Evolutionary conservation across 2,797 vertebrate genomes (phyloP).

Genomic region (Hydrophis major): DNA sequence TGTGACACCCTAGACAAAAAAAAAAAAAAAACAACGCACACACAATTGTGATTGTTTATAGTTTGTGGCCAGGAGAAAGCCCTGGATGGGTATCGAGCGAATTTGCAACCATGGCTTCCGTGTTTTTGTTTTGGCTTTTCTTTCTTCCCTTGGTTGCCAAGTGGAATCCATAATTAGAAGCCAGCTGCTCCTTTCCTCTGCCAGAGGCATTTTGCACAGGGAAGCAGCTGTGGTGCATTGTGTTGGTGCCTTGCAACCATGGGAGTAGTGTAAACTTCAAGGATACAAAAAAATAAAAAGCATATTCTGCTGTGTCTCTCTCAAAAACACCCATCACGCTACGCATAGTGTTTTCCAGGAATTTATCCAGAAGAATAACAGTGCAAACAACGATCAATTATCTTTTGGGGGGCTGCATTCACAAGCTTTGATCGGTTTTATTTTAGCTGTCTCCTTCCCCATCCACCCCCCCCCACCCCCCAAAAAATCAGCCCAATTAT

Average conservation of each 20-base stretch:
- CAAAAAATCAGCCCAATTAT: no score
- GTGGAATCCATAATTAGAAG: background rate
- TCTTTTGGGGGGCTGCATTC: background rate
- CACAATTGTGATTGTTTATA: background rate
- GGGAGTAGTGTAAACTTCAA: background rate
- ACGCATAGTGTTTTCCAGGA: background rate
- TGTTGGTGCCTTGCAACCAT: background rate
- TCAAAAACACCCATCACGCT: background rate
- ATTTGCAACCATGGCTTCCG: background rate
- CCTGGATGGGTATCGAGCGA: background rate
- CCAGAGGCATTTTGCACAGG: no score
- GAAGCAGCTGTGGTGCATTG: background rate
- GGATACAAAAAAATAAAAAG: background rate
- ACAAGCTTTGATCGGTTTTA: background rate
- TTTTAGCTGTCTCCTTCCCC: background rate
- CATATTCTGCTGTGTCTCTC: background rate
- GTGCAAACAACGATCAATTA: no score
- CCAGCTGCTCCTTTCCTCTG: background rate
- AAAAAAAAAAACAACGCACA: background rate
- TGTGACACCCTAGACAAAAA: background rate
- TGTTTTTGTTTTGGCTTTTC: background rate
- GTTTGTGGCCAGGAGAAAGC: background rate
- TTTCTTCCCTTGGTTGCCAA: background rate
- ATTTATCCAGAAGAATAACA: background rate
- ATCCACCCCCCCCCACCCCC: accelerated